Base-by-base conservation (phyloP, 2,888 invertebrate species). In the Melanotus villosus region DNA sequence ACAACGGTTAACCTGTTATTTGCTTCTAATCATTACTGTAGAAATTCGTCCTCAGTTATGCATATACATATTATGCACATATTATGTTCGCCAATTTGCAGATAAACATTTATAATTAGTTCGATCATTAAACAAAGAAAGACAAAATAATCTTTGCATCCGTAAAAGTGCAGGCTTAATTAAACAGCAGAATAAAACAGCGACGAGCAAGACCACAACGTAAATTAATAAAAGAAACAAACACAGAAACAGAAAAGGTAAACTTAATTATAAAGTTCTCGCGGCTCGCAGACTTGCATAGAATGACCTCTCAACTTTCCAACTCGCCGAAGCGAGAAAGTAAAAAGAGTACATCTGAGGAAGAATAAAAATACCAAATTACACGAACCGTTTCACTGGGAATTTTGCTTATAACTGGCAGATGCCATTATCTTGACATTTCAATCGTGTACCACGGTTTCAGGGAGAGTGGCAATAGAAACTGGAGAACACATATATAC, bases 401-500 rank as follows among this genome's bases (percentile, higher is more conserved):
- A 52, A 52, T 14, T 30, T 52, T 52, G 32, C 52, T 52, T 34
- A 52, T 52, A 52, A 18, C 52, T 52, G 52, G 52, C 52, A 52
- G 52, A 52, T 52, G 52, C 52, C 52, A 52, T 34, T 52, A 52
- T 52, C 52, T 52, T 52, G 52, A 52, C 52, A 10, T 52, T 52
- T 52, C 32, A 52, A 52, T 52, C 50, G 50, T 50, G 50, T 50
- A 30, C 12, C 16, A 32, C 9, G 7, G 50, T 14, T 50, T 30
- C 30, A 16, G 16, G n/a, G n/a, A 50, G 50, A 50, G 30, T 30
- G 30, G 50, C 50, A 50, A 50, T 32, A 50, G 50, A 50, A 26
- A 50, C 16, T 18, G 32, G 30, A 14, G n/a, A 30, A 52, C 32
- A 52, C 52, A 52, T 10, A 18, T 43, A 43, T 47, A 32, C 52